Evolutionary conservation across 2,888 invertebrate species (phyloP).

Genomic region (Rhimphoctona megacephalus): DNA sequence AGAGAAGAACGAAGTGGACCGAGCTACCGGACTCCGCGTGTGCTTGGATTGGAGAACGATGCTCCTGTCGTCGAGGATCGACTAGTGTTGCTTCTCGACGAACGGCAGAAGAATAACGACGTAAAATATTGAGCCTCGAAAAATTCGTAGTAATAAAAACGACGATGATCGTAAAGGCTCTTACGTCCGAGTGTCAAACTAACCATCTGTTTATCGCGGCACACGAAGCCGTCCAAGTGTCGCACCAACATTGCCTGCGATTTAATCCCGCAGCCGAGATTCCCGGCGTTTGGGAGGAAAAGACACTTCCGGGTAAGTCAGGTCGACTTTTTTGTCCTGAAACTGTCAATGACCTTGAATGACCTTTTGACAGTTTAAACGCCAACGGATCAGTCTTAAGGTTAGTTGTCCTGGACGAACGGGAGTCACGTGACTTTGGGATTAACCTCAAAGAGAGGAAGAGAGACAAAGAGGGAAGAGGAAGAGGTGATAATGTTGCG

Average conservation of each 20-base stretch:
- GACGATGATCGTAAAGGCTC: conserved; percentile 8
- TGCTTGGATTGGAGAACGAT: conserved; percentile 73
- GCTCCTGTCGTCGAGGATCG: conserved; percentile 58
- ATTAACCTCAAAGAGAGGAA: not conserved
- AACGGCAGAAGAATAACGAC: conserved; percentile 65
- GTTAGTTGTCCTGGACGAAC: not conserved
- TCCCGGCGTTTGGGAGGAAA: conserved; percentile 11
- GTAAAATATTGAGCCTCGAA: not conserved
- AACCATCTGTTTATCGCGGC: conserved; percentile 78
- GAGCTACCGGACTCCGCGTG: conserved; percentile 83
- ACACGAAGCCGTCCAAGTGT: conserved; percentile 72
- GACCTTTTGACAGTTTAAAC: not conserved
- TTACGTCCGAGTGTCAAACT: conserved; percentile 69
- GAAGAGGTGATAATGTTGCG: not conserved
- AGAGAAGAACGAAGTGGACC: conserved; percentile 79
- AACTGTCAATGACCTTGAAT: conserved; percentile 9
- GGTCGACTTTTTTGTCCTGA: not conserved
- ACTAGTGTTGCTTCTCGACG: conserved; percentile 72
- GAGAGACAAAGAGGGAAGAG: not conserved
- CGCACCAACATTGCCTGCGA: conserved; percentile 79
- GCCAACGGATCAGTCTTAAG: not conserved
- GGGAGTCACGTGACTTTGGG: not conserved
- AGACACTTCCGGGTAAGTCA: not conserved
- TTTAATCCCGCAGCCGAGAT: conserved; percentile 49
- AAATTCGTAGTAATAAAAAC: not conserved